These are phyloP conservation scores for Drosophila azteca DNA, from an alignment of 1,140 invertebrate species.

Conservation along the genomic window DNA sequence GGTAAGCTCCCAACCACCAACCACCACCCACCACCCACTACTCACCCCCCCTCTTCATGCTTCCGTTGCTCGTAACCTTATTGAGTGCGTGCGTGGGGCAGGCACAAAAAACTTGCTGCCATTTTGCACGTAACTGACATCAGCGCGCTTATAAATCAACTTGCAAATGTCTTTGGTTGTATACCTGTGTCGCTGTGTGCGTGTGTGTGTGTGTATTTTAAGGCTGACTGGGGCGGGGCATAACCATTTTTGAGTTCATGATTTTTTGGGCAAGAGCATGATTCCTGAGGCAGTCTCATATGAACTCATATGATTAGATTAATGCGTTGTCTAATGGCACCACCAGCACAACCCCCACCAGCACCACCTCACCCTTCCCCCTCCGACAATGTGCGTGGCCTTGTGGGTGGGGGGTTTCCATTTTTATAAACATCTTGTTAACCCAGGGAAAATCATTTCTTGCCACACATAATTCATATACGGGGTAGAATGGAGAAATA, in stretches of 20 bases:
- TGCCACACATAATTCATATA: neutral
- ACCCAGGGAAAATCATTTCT: slow-evolving; percentile 13
- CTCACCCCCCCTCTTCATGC: neutral
- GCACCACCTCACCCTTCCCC: neutral
- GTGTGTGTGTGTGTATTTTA: neutral
- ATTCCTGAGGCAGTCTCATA: slow-evolving; percentile 26
- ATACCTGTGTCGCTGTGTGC: neutral
- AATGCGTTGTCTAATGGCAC: slow-evolving; percentile 75
- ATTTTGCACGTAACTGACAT: slow-evolving; percentile 78
- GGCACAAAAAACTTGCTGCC: slow-evolving; percentile 45
- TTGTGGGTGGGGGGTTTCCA: slow-evolving; percentile 39
- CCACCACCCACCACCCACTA: neutral
- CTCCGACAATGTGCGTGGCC: slow-evolving; percentile 24
- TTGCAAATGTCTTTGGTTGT: slow-evolving; percentile 65
- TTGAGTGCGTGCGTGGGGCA: slow-evolving; percentile 68
- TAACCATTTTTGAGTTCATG: slow-evolving; percentile 71
- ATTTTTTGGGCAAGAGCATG: slow-evolving; percentile 39
- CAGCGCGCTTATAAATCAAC: slow-evolving; percentile 79
- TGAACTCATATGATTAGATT: slow-evolving; percentile 74
- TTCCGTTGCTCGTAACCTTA: slow-evolving; percentile 46
- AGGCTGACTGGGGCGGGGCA: neutral
- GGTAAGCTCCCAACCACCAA: neutral
- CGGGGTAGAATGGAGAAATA: slow-evolving; percentile 8
- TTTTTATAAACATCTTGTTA: slow-evolving; percentile 53
- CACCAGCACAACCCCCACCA: slow-evolving; percentile 7